Conservation (phyloP, 2,888 invertebrate species). For the Falcaria lacertinaria region DNA sequence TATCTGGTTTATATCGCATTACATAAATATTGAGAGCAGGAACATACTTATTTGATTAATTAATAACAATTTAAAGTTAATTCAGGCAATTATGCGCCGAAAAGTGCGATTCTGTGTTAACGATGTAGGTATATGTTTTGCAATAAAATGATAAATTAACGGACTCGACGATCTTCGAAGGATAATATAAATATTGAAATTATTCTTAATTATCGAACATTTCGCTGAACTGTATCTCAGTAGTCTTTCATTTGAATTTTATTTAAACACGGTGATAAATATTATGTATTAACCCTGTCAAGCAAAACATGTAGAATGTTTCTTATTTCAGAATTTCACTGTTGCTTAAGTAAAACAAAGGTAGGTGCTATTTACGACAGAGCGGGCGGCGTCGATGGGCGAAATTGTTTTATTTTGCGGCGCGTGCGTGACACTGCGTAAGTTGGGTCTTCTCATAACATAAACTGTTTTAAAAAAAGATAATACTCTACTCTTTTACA, state of each 20-base stretch:
- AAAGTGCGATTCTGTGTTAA: too few relatives aligned
- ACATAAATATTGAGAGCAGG: not conserved
- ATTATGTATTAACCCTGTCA: too few relatives aligned
- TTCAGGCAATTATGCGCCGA: too few relatives aligned
- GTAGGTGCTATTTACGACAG: slow-evolving; percentile 14
- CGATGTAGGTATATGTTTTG: too few relatives aligned
- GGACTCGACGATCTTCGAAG: too few relatives aligned
- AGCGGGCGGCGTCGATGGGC: slow-evolving; percentile 24
- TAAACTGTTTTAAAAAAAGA: slow-evolving; percentile 31
- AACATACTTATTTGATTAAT: not conserved
- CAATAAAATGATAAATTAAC: too few relatives aligned
- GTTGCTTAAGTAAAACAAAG: slow-evolving; percentile 9
- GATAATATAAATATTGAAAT: too few relatives aligned
- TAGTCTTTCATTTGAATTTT: too few relatives aligned
- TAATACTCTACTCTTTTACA: not conserved
- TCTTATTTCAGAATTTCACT: not conserved
- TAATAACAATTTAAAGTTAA: too few relatives aligned
- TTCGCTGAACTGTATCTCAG: too few relatives aligned
- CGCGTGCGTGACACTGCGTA: slow-evolving; percentile 44
- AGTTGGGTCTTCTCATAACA: slow-evolving; percentile 31
- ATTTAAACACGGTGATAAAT: too few relatives aligned
- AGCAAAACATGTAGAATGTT: not conserved
- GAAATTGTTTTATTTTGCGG: slow-evolving; percentile 28
- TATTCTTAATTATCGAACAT: too few relatives aligned
- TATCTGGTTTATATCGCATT: not conserved